Conservation (phyloP, 2,797 vertebrate genomes). For the Intellagama lesueurii region DNA sequence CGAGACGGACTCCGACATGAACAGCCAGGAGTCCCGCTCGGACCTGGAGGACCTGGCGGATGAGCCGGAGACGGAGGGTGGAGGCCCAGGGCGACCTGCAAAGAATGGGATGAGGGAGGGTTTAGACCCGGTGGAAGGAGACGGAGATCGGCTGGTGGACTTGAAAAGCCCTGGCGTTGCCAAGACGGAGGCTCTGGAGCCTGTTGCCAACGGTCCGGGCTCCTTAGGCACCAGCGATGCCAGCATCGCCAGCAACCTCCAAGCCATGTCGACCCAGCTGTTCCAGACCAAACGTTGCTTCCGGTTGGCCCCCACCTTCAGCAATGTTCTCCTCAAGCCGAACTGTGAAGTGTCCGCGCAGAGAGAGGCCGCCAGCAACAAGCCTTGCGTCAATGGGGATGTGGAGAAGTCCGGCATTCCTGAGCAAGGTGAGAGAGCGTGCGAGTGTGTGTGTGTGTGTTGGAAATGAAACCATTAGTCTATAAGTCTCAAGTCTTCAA, state of each 20-base stretch:
- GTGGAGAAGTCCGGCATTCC: constrained; percentile 66
- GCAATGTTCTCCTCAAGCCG: constrained; percentile 90
- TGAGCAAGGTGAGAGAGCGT: constrained; percentile 74
- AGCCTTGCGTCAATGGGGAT: constrained; percentile 76
- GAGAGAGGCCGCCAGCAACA: constrained; percentile 64
- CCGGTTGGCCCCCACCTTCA: constrained; percentile 95
- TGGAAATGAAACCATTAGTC: fast-evolving
- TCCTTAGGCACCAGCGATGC: constrained; percentile 79
- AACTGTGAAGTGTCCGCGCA: constrained; percentile 49
- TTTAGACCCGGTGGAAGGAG: constrained; percentile 59
- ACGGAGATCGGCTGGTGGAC: constrained; percentile 56
- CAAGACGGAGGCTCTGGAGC: constrained; percentile 73
- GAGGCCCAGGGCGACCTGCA: constrained; percentile 17
- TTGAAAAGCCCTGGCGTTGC: constrained; percentile 24
- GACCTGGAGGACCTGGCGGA: constrained; percentile 97
- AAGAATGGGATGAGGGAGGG: constrained; percentile 46
- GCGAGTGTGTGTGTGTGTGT: fast-evolving
- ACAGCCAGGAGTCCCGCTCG: constrained; percentile 97
- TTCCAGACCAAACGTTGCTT: constrained; percentile 98
- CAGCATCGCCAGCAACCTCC: constrained; percentile 95
- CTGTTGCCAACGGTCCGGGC: constrained; percentile 83
- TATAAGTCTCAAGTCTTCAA: not conserved
- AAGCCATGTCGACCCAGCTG: constrained; percentile 96
- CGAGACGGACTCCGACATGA: constrained; percentile 97
- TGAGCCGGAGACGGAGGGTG: constrained; percentile 69